A percentile compares a stretch with the other conserved stretches of the same genome.
These are phyloP conservation scores for Euthynnus affinis DNA, from an alignment of 2,797 vertebrate species.

Conservation along the genomic window DNA sequence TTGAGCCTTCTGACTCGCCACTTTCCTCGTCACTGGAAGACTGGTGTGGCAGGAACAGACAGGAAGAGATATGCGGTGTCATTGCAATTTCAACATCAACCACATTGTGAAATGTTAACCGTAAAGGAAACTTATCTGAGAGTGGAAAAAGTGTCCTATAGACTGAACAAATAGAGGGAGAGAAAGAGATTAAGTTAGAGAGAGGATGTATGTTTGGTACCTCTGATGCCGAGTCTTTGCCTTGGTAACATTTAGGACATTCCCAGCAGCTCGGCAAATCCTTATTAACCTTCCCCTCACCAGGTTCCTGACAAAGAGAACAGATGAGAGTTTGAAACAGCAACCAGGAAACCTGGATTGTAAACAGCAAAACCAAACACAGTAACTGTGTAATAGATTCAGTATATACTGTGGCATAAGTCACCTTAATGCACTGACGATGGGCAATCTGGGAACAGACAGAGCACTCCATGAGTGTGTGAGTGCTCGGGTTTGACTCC, in stretches of 20 bases:
- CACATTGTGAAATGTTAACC: not conserved
- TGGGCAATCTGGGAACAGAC: conserved; percentile 96
- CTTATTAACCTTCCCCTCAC: conserved; percentile 93
- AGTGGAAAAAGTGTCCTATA: not conserved
- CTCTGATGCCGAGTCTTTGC: conserved; percentile 86
- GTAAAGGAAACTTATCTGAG: not conserved
- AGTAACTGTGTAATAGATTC: not conserved
- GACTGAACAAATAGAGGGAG: not conserved
- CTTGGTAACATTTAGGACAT: conserved; percentile 95
- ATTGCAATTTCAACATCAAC: conserved; percentile 12
- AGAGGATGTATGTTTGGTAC: conserved; percentile 72
- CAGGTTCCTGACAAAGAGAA: conserved; percentile 88
- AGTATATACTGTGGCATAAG: not conserved
- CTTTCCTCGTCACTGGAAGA: conserved; percentile 84
- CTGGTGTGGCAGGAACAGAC: conserved; percentile 47
- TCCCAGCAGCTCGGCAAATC: conserved; percentile 98
- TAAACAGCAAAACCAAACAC: not conserved
- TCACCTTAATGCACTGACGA: conserved; percentile 94
- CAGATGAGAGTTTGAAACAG: not conserved
- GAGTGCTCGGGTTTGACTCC: conserved; percentile 87
- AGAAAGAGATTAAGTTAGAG: not conserved
- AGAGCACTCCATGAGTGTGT: conserved; percentile 98
- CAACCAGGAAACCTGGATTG: conserved; percentile 6
- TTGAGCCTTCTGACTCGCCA: conserved; percentile 69
- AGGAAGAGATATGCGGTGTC: not conserved